These are phyloP conservation scores for Ciconia nigra DNA, from an alignment of 2,797 vertebrate genomes.

Conservation along the genomic window DNA sequence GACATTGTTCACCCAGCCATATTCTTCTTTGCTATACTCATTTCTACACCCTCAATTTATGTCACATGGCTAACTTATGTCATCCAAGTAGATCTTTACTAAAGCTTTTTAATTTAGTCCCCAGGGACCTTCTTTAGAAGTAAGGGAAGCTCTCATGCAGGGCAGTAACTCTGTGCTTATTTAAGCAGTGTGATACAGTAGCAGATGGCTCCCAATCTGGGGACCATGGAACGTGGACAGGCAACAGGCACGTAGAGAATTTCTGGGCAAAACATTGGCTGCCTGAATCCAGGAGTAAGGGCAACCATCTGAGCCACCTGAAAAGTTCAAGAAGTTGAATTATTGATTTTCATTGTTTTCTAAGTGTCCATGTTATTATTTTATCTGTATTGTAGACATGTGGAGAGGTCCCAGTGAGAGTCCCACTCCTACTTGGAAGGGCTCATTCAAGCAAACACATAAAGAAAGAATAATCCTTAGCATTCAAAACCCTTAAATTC, in stretches of 20 bases:
- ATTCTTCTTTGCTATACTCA: not conserved
- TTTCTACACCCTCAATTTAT: not conserved
- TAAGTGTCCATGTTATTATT: not conserved
- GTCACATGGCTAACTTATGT: accelerated
- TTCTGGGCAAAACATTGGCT: not conserved
- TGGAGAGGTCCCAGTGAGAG: not conserved
- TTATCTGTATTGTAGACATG: not conserved
- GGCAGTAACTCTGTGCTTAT: not conserved
- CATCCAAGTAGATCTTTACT: not conserved
- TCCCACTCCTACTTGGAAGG: not conserved
- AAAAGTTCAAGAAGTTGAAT: not conserved
- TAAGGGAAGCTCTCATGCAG: not conserved
- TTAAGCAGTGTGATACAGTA: not conserved
- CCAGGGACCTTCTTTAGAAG: not conserved
- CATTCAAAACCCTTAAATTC: not conserved
- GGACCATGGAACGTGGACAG: accelerated
- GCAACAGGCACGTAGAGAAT: not conserved
- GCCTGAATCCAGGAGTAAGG: not conserved
- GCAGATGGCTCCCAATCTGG: not conserved
- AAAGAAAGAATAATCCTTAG: not conserved
- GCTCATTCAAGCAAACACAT: not conserved
- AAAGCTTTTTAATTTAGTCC: not conserved
- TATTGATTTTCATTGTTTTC: not conserved
- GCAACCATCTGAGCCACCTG: not conserved
- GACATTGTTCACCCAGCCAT: accelerated